Base-by-base conservation (phyloP, 2,113 vertebrate genomes). In the Poecilia latipinna region DNA sequence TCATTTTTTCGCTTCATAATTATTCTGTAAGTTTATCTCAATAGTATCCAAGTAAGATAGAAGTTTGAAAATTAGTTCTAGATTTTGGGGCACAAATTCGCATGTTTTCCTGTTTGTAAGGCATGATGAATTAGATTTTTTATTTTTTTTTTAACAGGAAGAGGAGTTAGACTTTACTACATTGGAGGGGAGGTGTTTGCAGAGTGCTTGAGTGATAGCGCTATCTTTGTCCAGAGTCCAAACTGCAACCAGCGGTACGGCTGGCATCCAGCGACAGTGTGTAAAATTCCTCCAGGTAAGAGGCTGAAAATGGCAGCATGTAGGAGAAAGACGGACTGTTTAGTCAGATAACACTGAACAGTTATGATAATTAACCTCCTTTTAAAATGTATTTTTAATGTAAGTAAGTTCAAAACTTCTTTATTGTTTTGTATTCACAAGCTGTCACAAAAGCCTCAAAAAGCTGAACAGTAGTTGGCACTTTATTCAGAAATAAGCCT, bases 241-340 rank as follows among this genome's bases (percentile, higher is more conserved):
- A 99, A 99, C 88, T 99, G 98, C 88, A 99, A 99, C 93, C 97
- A 99, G 88, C 96, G 98, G 94, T 99, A 99, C 0, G 97, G 98
- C 87, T 99, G 97, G 97, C 97, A 99, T 94, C 98, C 98, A 81
- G 98, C 98, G 62, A 99, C 98, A 0, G 98, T 99, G 74, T 99
- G 98, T 93, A 99, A 99, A 94, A 98, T 99, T 65, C 98, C 97
- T 68, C 97, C 98, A 96, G 97, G 98, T 99, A 76, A 91, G 94
- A 68, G 29, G 0, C 31, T 74, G 19, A 69, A 60, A 42, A 48
- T 62, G 19, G 8, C 26, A 42, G 33, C 26, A 0, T 64, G 39
- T 37, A 28, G 31, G 11, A 7, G 0, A 19, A 22, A 7, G 4
- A 37, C 12, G 19, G 12, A 11, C 24, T n/a, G 0, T 57, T 57